phyloP scores from a whole-genome alignment of 1,140 invertebrate genomes.

The Ostrea edulis region DNA sequence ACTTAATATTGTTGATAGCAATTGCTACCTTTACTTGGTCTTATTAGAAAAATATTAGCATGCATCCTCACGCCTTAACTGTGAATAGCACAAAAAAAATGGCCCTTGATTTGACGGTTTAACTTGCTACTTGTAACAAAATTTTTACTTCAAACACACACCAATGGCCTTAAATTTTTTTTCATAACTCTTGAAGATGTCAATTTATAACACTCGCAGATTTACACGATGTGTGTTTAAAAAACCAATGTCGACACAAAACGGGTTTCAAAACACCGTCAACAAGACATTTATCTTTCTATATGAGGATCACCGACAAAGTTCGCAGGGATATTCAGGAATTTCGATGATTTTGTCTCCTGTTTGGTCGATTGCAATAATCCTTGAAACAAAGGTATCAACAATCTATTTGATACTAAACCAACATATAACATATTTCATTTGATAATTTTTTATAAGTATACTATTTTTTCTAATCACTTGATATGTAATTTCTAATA shows the following conservation, averaged over 20 bases:
- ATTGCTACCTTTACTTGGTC: neutral
- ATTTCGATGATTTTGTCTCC: constrained; percentile 18
- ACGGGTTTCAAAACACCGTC: neutral
- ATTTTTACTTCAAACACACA: constrained; percentile 1
- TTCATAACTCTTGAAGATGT: neutral
- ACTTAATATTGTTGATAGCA: neutral
- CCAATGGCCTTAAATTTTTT: neutral
- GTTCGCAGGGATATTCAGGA: constrained; percentile 18
- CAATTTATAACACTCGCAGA: constrained; percentile 10
- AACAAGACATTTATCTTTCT: constrained; percentile 17
- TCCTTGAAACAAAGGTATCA: neutral
- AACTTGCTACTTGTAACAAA: neutral
- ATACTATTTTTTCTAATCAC: neutral
- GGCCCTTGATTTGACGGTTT: neutral
- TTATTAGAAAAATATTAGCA: neutral
- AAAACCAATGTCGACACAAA: constrained; percentile 37
- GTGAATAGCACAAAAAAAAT: neutral
- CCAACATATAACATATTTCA: neutral
- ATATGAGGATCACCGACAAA: neutral
- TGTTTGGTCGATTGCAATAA: neutral
- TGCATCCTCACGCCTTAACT: neutral
- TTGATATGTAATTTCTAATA: neutral
- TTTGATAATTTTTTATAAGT: neutral
- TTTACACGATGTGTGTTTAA: constrained; percentile 2
- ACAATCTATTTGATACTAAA: neutral